phyloP scores from a whole-genome alignment of 2,113 vertebrate genomes.

The Neodon shergylaensis region DNA sequence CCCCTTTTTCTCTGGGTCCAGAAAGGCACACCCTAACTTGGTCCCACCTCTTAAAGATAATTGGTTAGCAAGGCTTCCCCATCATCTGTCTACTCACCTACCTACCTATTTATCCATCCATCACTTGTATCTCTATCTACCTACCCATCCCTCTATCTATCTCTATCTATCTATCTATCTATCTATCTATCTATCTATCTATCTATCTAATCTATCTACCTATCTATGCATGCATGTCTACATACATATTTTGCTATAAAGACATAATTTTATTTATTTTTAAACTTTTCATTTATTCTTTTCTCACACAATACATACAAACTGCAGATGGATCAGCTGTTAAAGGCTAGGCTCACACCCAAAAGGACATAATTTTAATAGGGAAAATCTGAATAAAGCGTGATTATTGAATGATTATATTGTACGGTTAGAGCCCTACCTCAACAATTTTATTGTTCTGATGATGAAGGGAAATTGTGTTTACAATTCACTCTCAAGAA shows the following conservation, averaged over 20 bases:
- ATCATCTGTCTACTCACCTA: no score
- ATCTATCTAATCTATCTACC: background rate
- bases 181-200: background rate
- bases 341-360: background rate
- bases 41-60: no score
- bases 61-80: no score
- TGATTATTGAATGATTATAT: conserved; percentile 32
- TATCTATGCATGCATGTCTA: background rate
- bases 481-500: conserved; percentile 25
- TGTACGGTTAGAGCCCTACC: background rate
- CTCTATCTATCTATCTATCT: background rate
- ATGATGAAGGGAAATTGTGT: background rate
- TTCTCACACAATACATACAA: background rate
- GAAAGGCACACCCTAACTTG: no score
- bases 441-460: background rate
- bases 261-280: background rate
- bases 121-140: no score
- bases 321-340: background rate
- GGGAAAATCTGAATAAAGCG: background rate
- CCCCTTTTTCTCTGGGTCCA: no score
- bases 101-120: no score
- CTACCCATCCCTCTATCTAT: background rate
- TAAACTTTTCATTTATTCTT: background rate
- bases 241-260: conserved; percentile 19
- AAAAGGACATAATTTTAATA: background rate